Evolutionary conservation across 2,888 invertebrate genomes (phyloP).

Genomic region (Geophilus truncorum): DNA sequence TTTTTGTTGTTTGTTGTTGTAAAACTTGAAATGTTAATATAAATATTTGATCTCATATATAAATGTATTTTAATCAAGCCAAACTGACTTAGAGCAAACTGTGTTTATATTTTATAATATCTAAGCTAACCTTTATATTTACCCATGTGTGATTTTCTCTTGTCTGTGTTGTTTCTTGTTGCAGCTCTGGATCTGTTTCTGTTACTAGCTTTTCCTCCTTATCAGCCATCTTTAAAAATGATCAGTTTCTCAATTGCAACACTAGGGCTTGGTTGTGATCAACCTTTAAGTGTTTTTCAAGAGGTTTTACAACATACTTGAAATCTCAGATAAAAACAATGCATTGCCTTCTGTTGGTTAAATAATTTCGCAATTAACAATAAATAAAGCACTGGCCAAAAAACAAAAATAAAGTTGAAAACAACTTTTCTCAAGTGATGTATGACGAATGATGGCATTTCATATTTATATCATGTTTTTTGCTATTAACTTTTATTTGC

Average conservation of each 20-base stretch:
- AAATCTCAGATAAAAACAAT: conserved; percentile 3
- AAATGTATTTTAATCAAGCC: too few relatives aligned
- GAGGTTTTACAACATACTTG: conserved; percentile 4
- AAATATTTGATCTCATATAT: too few relatives aligned
- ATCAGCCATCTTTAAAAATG: not conserved
- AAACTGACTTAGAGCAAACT: too few relatives aligned
- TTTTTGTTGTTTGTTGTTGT: too few relatives aligned
- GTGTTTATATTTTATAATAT: too few relatives aligned
- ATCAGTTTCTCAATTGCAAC: conserved; percentile 10
- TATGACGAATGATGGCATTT: too few relatives aligned
- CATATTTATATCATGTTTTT: too few relatives aligned
- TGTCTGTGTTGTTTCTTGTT: too few relatives aligned
- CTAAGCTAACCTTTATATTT: too few relatives aligned
- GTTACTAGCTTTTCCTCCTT: not conserved
- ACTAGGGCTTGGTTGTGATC: conserved; percentile 5
- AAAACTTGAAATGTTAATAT: too few relatives aligned
- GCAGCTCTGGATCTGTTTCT: not conserved
- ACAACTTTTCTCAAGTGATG: not conserved
- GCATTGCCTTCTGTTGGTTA: conserved; percentile 5
- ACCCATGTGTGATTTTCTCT: not conserved
- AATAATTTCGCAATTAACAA: conserved; percentile 3
- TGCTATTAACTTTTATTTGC: too few relatives aligned
- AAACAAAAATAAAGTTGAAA: not conserved
- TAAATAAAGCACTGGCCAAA: not conserved
- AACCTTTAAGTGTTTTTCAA: conserved; percentile 2